Conservation (phyloP, 2,888 invertebrate genomes). For the Macrosiphum euphorbiae region DNA sequence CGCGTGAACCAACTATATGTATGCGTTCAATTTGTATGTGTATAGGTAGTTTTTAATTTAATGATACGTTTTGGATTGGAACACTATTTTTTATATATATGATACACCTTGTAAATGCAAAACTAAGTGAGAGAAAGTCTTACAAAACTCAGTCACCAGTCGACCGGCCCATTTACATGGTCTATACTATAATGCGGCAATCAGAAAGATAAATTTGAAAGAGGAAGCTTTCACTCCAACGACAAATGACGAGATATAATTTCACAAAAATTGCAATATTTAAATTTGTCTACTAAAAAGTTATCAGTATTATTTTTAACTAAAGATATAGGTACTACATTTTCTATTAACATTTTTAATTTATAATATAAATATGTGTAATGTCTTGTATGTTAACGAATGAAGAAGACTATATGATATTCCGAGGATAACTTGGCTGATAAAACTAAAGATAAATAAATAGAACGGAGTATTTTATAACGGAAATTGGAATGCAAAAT, state of each 20-base stretch:
- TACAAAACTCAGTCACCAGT: conserved; percentile 17
- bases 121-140: conserved; percentile 59
- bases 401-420: neutral
- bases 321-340: neutral
- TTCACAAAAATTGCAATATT: conserved; percentile 1
- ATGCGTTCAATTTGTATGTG: neutral
- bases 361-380: neutral
- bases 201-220: conserved; percentile 32
- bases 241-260: conserved; percentile 31
- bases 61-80: neutral
- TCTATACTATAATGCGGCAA: neutral
- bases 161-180: conserved; percentile 45
- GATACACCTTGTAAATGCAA: neutral
- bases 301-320: neutral
- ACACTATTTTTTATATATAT: neutral
- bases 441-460: neutral
- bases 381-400: neutral
- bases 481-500: neutral
- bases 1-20: neutral
- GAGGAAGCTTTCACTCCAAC: conserved; percentile 51
- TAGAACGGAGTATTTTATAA: neutral
- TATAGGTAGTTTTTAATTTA: neutral
- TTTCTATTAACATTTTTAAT: neutral
- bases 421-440: neutral
- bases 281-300: neutral